phyloP scores from a whole-genome alignment of 2,113 vertebrate genomes.

The Apistogramma diplotaenia region DNA sequence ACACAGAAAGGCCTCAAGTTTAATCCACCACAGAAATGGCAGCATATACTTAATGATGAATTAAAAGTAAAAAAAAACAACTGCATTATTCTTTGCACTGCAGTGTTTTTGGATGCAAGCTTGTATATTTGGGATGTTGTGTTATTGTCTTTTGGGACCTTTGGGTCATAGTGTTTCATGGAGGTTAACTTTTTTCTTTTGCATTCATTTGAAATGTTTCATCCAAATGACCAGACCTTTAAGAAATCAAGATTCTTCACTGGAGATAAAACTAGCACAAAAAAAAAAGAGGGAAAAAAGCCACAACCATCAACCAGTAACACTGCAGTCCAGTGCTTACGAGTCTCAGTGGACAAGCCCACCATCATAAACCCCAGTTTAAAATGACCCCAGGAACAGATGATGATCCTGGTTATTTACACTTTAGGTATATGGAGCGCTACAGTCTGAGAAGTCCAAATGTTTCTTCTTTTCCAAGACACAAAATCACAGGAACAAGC shows the following conservation, averaged over 20 bases:
- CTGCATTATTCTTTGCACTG: background rate
- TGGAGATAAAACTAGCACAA: no score
- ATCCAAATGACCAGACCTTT: no score
- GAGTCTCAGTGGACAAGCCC: no score
- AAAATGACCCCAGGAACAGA: background rate
- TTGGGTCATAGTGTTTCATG: no score
- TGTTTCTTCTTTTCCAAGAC: background rate
- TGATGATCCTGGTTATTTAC: background rate
- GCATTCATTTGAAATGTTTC: no score
- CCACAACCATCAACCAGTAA: no score
- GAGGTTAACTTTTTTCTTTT: no score
- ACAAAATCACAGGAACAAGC: background rate
- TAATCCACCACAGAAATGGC: background rate
- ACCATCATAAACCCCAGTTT: no score
- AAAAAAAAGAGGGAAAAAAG: no score
- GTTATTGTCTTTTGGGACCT: background rate
- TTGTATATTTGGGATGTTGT: background rate
- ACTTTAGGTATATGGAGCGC: background rate
- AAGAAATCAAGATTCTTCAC: background rate
- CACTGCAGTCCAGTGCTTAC: no score
- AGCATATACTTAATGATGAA: background rate
- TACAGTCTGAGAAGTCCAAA: background rate
- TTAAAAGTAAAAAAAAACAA: background rate
- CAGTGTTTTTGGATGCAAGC: background rate
- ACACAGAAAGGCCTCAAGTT: background rate